A percentile compares a stretch with the other conserved stretches of the same genome.
Evolutionary conservation across 2,888 invertebrate genomes (phyloP).

Genomic region (Stenodema calcarata): DNA sequence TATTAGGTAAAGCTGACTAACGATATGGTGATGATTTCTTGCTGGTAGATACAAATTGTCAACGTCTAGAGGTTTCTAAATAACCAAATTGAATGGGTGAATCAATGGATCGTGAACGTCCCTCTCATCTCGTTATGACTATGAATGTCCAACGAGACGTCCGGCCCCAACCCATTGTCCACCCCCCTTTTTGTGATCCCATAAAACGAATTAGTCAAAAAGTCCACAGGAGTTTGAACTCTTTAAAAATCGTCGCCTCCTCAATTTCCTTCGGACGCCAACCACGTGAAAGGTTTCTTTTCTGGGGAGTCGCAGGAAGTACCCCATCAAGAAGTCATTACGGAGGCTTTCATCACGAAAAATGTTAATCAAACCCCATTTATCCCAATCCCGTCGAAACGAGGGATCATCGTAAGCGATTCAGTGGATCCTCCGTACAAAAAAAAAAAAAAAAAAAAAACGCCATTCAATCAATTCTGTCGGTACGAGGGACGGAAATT

Average conservation of each 20-base stretch:
- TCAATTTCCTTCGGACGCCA: neutral
- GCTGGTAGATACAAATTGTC: too few relatives aligned
- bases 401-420: neutral
- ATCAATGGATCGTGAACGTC: neutral
- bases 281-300: neutral
- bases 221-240: neutral
- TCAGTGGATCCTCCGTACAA: neutral
- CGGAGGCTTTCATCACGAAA: slow-evolving; percentile 28
- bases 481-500: neutral
- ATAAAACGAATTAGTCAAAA: slow-evolving; percentile 16
- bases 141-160: neutral
- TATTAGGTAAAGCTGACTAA: too few relatives aligned
- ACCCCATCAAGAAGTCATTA: slow-evolving; percentile 37
- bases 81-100: too few relatives aligned
- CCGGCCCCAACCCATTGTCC: neutral
- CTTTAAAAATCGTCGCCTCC: neutral
- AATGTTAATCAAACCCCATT: slow-evolving; percentile 42
- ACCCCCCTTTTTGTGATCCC: neutral
- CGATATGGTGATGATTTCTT: too few relatives aligned
- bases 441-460: neutral
- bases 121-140: neutral
- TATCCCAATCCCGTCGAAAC: neutral
- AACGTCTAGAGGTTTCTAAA: too few relatives aligned
- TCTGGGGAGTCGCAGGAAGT: slow-evolving; percentile 5
- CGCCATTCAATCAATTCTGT: neutral